Conservation (phyloP, 2,797 vertebrate genomes). For the Fundulus diaphanus region DNA sequence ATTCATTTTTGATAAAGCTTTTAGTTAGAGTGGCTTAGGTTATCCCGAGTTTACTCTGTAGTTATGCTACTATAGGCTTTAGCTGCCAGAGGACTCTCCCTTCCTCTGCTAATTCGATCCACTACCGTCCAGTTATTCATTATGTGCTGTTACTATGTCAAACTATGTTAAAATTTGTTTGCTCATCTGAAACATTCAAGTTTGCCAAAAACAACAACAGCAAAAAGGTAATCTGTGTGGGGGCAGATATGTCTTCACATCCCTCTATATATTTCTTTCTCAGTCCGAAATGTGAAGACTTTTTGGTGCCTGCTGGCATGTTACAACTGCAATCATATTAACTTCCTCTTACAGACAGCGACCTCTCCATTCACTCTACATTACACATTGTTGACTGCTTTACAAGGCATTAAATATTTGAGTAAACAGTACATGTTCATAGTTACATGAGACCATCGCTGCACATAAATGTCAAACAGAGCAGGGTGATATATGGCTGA, state of each 20-base stretch:
- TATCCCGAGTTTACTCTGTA: too few species aligned
- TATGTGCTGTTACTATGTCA: too few species aligned
- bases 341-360: slow-evolving; percentile 41
- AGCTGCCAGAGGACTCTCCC: too few species aligned
- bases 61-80: too few species aligned
- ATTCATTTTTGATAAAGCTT: too few species aligned
- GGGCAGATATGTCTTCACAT: background rate
- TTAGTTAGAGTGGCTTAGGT: too few species aligned
- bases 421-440: slow-evolving; percentile 75
- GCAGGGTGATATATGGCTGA: slow-evolving; percentile 76
- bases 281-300: slow-evolving; percentile 34
- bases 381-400: slow-evolving; percentile 71
- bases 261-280: background rate
- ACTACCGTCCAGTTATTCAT: too few species aligned
- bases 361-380: slow-evolving; percentile 55
- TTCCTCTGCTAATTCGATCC: too few species aligned
- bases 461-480: slow-evolving; percentile 82
- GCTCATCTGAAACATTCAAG: background rate
- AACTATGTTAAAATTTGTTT: background rate
- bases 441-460: slow-evolving; percentile 68
- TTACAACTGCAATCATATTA: slow-evolving; percentile 45
- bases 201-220: background rate
- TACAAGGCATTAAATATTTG: slow-evolving; percentile 79
- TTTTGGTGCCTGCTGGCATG: slow-evolving; percentile 42
- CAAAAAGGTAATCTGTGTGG: background rate